Conservation (phyloP, 2,797 vertebrate genomes). For the Miichthys miiuy region DNA sequence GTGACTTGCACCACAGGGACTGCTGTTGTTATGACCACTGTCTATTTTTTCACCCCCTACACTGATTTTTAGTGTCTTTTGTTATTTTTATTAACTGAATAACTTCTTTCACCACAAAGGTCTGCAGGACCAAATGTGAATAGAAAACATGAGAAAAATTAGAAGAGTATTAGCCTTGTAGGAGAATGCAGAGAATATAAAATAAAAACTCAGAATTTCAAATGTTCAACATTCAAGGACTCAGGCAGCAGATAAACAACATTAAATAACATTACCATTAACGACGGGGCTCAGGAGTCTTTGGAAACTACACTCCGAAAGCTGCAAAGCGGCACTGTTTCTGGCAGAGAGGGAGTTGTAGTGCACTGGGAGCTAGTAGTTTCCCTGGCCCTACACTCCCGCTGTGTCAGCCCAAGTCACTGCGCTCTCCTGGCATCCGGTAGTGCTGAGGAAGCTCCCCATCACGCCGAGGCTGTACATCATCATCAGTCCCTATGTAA, state of each 20-base stretch:
- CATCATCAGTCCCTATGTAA: conserved; percentile 69
- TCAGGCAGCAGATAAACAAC: conserved; percentile 17
- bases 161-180: conserved; percentile 16
- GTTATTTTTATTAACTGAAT: conserved; percentile 44
- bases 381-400: conserved; percentile 46
- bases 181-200: conserved; percentile 18
- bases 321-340: conserved; percentile 42
- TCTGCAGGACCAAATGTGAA: conserved; percentile 17
- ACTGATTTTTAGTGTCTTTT: conserved; percentile 15
- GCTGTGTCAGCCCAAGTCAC: conserved; percentile 81
- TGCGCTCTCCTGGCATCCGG: conserved; percentile 64
- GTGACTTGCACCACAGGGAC: conserved; percentile 7
- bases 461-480: conserved; percentile 72
- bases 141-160: not conserved
- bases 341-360: conserved; percentile 41
- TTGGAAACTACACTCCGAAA: conserved; percentile 20
- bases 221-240: conserved; percentile 43
- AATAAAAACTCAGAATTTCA: conserved; percentile 40
- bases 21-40: conserved; percentile 16
- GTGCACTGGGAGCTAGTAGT: conserved; percentile 53
- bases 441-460: conserved; percentile 79
- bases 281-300: conserved; percentile 17
- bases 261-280: conserved; percentile 32
- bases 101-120: conserved; percentile 31
- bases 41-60: not conserved